A percentile compares a stretch with the other conserved stretches of the same genome.
Evolutionary conservation across 2,888 invertebrate species (phyloP).

Genomic region (Cepaea hortensis): DNA sequence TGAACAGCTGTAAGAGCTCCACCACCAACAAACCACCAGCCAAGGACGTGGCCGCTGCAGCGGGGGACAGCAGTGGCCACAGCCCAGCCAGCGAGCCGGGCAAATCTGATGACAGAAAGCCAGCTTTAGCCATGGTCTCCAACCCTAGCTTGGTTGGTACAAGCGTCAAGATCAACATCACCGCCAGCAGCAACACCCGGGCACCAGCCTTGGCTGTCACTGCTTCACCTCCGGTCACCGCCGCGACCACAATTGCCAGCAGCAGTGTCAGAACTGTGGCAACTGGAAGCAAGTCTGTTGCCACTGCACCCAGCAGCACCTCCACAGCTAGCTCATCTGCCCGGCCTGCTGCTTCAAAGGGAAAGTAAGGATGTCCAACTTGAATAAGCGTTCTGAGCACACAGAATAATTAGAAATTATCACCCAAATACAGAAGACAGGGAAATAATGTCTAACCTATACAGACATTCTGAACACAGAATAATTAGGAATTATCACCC

Average conservation of each 20-base stretch:
- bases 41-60: constrained; percentile 37
- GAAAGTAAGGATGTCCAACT: neutral
- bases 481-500: too few species aligned
- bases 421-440: too few species aligned
- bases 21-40: constrained; percentile 51
- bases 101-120: constrained; percentile 29
- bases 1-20: constrained; percentile 65
- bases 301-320: neutral
- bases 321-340: constrained; percentile 3
- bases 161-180: constrained; percentile 34
- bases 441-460: too few species aligned
- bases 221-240: constrained; percentile 9
- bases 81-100: neutral
- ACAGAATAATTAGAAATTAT: too few species aligned
- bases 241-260: neutral
- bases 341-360: neutral
- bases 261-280: neutral
- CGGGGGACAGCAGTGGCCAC: constrained; percentile 46
- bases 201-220: constrained; percentile 48
- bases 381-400: too few species aligned
- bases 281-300: constrained; percentile 32
- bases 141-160: constrained; percentile 42
- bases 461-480: too few species aligned
- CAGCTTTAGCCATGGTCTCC: constrained; percentile 36
- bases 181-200: constrained; percentile 46